Base-by-base conservation (phyloP, 1,140 invertebrate species). In the Oncopodura yosiiana region DNA sequence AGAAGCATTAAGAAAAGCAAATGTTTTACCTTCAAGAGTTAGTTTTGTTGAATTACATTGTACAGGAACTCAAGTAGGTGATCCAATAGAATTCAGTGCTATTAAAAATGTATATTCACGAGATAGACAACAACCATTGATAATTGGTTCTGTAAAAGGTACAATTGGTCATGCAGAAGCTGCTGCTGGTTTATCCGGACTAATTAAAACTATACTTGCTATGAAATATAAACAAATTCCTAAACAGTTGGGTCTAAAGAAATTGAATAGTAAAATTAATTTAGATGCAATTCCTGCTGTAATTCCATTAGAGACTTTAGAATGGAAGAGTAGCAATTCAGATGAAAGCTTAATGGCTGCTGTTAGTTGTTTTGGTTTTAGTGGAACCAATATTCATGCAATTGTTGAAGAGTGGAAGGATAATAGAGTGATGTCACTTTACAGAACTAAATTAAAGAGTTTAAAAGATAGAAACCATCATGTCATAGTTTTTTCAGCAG, bases 101-200 rank as follows among this genome's bases (percentile, higher is more conserved):
- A 49, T 60, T 23, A 73, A 77, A 58, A 75, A 79, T 66, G 66
- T 73, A 2, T 74, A 76, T 58, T 70, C 74, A 8, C 63, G 67
- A 34, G 58, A 69, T 73, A 27, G 66, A 26, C 53, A 59, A 12
- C 56, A 59, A 14, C 73, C 75, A 34, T 61, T 80, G 9, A 58
- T 74, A 0, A 73, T 79, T 56, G 77, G 76, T 3, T 75, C 77
- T 3, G 69, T 76, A 8, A 81, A 80, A 61, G 76, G 76, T 8
- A 79, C 79, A 63, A 77, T 78, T 69, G 78, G 78, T 4, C 78
- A 80, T 54, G 68, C 77, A 24, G 78, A 80, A 30, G 42, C 48
- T 63, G 74, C 74, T 30, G 74, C 74, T 3, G 56, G 56, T 27
- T 30, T 58, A 11, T 44, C 49, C 2, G 56, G 56, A 26, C 41